phyloP scores from a whole-genome alignment of 2,797 vertebrate genomes.

The Salmo trutta region DNA sequence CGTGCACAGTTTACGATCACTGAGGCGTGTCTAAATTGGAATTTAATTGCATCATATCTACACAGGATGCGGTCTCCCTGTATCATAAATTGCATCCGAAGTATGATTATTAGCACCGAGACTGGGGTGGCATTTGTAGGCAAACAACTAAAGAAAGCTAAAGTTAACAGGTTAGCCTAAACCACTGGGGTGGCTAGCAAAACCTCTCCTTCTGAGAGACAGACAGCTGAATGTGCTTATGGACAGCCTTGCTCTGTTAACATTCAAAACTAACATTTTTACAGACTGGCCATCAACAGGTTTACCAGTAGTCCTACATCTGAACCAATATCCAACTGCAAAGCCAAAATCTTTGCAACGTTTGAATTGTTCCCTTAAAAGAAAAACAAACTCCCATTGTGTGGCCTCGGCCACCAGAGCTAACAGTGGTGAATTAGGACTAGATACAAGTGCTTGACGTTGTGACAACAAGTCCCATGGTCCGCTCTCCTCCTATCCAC shows the following conservation, averaged over 20 bases:
- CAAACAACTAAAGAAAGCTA: slow-evolving; percentile 23
- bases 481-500: neutral
- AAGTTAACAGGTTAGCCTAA: slow-evolving; percentile 12
- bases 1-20: slow-evolving; percentile 28
- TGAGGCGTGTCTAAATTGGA: slow-evolving; percentile 31
- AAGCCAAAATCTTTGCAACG: slow-evolving; percentile 11
- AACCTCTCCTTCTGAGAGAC: slow-evolving; percentile 46
- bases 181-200: slow-evolving; percentile 30
- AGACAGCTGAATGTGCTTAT: slow-evolving; percentile 32
- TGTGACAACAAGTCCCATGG: neutral
- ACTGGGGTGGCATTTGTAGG: slow-evolving; percentile 45
- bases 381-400: slow-evolving; percentile 15
- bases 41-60: slow-evolving; percentile 40
- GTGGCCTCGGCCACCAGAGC: slow-evolving; percentile 9
- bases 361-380: slow-evolving; percentile 34
- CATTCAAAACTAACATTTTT: slow-evolving; percentile 19
- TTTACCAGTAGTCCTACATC: neutral
- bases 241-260: slow-evolving; percentile 38
- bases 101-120: slow-evolving; percentile 58
- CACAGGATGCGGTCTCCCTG: slow-evolving; percentile 57
- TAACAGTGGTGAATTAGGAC: slow-evolving; percentile 33
- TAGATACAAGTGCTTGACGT: slow-evolving; percentile 36
- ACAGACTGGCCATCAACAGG: neutral
- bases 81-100: slow-evolving; percentile 55
- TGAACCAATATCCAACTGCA: neutral